These are phyloP conservation scores for Ictidomys tridecemlineatus DNA, from an alignment of 2,113 vertebrate species.

Conservation along the genomic window DNA sequence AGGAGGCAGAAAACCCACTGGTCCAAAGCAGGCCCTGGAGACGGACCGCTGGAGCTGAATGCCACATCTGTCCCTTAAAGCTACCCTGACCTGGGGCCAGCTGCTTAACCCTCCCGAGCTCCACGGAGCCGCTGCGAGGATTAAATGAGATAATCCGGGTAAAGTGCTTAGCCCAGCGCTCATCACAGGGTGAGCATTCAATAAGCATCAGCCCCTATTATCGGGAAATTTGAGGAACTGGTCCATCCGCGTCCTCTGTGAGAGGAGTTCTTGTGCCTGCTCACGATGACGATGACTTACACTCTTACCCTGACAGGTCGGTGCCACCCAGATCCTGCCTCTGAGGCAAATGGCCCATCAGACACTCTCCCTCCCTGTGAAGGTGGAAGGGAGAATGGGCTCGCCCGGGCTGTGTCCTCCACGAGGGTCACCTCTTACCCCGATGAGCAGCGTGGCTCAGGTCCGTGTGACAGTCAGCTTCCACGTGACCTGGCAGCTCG, in stretches of 20 bases:
- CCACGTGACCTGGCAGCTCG: not conserved
- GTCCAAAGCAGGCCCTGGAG: not conserved
- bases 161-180: not conserved
- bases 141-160: constrained; percentile 47
- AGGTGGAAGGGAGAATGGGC: not conserved
- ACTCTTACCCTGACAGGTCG: not conserved
- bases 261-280: not conserved
- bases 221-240: not conserved
- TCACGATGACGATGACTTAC: fast-evolving
- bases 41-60: not conserved
- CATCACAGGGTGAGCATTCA: not conserved
- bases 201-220: not conserved
- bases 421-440: not conserved
- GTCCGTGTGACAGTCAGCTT: not conserved
- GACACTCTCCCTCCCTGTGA: not conserved
- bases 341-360: fast-evolving
- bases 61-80: not conserved
- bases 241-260: not conserved
- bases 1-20: not conserved
- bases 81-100: not conserved
- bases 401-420: not conserved
- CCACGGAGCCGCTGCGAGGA: not conserved
- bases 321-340: not conserved
- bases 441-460: not conserved
- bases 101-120: not conserved